These are phyloP conservation scores for Lutraria lutraria DNA, from an alignment of 2,888 invertebrate genomes.

Conservation along the genomic window DNA sequence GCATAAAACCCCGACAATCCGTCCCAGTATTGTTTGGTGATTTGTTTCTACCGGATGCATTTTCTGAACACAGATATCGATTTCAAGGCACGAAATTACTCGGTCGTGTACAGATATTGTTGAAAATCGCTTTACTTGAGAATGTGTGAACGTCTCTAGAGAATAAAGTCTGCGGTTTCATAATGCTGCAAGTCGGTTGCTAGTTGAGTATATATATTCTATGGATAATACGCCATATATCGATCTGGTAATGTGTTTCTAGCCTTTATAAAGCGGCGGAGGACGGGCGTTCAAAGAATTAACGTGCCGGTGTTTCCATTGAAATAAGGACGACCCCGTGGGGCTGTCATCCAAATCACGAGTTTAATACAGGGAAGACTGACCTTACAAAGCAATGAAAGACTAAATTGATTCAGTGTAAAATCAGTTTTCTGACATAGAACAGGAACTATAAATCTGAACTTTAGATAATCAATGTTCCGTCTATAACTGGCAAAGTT, in stretches of 20 bases:
- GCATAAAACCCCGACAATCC: too few relatives aligned
- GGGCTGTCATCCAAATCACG: slow-evolving; percentile 11
- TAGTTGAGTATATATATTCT: slow-evolving; percentile 15
- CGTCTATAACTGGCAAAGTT: not conserved
- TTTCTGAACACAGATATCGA: not conserved
- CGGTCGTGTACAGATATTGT: slow-evolving; percentile 15
- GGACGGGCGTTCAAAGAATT: not conserved
- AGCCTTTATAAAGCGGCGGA: not conserved
- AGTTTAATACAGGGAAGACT: not conserved
- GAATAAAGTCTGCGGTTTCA: not conserved
- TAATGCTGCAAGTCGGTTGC: slow-evolving; percentile 13
- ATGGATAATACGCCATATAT: slow-evolving; percentile 15
- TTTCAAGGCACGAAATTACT: not conserved
- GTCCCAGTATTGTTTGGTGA: not conserved
- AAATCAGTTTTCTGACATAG: not conserved
- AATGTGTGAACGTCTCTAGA: not conserved
- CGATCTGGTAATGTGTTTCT: not conserved
- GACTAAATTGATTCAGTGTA: not conserved
- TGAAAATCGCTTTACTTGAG: slow-evolving; percentile 27
- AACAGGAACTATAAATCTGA: not conserved
- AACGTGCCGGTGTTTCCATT: not conserved
- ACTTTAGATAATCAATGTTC: not conserved
- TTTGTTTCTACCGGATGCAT: not conserved
- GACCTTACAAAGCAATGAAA: not conserved
- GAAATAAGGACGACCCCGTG: slow-evolving; percentile 15